Percentiles rank a stretch among this genome's conserved stretches.
Conservation (phyloP, 1,140 invertebrate genomes). For the Oryzaephilus surinamensis region DNA sequence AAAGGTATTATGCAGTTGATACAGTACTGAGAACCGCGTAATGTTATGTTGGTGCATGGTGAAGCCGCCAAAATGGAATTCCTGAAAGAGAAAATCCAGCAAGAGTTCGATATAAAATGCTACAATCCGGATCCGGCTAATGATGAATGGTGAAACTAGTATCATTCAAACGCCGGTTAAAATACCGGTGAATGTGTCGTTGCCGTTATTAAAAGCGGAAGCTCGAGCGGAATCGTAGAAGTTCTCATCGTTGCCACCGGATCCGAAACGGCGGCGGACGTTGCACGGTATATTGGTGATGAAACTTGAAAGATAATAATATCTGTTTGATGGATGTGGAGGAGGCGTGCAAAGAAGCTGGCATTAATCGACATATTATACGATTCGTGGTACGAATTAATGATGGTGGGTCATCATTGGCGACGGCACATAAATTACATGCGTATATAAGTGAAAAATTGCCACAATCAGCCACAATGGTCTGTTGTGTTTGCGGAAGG, state of each 20-base stretch:
- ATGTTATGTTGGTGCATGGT: constrained; percentile 95
- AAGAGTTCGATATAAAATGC: constrained; percentile 84
- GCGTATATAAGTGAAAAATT: too few relatives aligned
- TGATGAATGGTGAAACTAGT: constrained; percentile 91
- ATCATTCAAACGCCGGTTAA: constrained; percentile 75
- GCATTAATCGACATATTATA: constrained; percentile 67
- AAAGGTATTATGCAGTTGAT: constrained; percentile 99
- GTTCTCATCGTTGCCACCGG: constrained; percentile 71
- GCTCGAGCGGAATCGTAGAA: too few relatives aligned
- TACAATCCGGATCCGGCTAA: constrained; percentile 96
- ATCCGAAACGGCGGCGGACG: constrained; percentile 72
- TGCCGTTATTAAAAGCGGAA: constrained; percentile 75
- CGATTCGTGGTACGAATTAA: constrained; percentile 77
- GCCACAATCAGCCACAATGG: constrained; percentile 66
- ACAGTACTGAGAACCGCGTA: constrained; percentile 92
- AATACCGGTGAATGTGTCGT: constrained; percentile 81
- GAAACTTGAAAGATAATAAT: constrained; percentile 75
- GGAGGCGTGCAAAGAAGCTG: constrained; percentile 79
- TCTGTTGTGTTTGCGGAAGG: too few relatives aligned
- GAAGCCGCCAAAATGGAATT: constrained; percentile 88
- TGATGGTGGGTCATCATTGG: too few relatives aligned
- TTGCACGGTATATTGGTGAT: constrained; percentile 87
- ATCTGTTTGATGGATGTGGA: constrained; percentile 82
- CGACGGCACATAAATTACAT: too few relatives aligned
- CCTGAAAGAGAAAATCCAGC: constrained; percentile 83